Evolutionary conservation across 2,113 vertebrate genomes (phyloP), one percentile per base, ranked within the genome.

Genomic region (Varanus salvator): DNA sequence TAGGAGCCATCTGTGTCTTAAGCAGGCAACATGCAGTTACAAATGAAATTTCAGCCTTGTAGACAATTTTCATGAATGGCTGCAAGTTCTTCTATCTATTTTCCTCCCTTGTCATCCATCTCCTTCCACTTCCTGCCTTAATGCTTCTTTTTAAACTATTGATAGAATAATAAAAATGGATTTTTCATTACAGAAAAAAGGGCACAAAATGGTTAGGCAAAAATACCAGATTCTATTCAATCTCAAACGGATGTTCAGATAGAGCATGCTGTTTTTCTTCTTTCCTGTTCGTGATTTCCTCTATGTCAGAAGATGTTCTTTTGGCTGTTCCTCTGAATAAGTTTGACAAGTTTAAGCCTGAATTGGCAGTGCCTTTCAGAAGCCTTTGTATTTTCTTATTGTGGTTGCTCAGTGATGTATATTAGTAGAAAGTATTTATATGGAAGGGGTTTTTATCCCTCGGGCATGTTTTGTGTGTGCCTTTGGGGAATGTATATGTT

Each of bases 381-480:
- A 87, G 68, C 0, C 0, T 92, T 92, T 90, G 19, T 17, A 84
- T 6, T 0, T 92, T 90, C 80, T 78, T 94, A 91, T 86, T 91
- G 71, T 81, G 71, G 90, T 86, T 89, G 90, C 88, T 91, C 78
- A 80, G 34, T 60, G 94, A 91, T 90, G 64, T 88, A 80, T 91
- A 93, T 89, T 90, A 90, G 83, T 57, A 80, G 27, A 54, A 92
- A 88, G 25, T 93, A 87, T 89, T 77, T 80, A 86, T 87, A 82
- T 88, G 87, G 87, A 85, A 87, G 34, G 1, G 0, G 57, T 84
- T 91, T 44, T 60, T 0, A 44, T 0, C 34, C 44, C 3, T 87
- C 85, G 84, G 68, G 68, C 27, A 80, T 34, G 1, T 1, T 0
- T 87, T 88, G 2, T 84, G 1, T 84, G 5, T 68, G 8, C 92